Base-by-base conservation (phyloP, 1,140 invertebrate species). In the Atopsyche davidsoni region DNA sequence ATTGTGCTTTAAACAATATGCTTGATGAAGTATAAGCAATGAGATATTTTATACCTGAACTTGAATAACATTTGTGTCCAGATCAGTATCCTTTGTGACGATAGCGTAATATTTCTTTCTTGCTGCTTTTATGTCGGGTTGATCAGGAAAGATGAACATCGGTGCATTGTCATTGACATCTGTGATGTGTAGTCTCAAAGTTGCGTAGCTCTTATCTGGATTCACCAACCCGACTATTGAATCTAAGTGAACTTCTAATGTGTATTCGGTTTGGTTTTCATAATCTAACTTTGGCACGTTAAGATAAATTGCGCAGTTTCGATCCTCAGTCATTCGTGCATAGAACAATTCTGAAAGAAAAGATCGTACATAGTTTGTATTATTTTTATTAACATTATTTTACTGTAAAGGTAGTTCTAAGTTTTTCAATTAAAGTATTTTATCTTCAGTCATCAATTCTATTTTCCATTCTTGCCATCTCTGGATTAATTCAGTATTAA, bases 81-180 rank as follows among this genome's bases (percentile, higher is more conserved):
- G 75, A 48, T 86, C 77, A 46, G 80, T 79, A 53, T 82, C 78
- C 16, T 77, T 75, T 0, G 85, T 77, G 7, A 91, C 77, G 0
- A 88, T 86, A 2, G 69, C 71, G 46, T 65, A 73, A 46, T 72
- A 72, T 46, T 72, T 73, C 43, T 64, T 70, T 38, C 64, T 68
- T 7, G 68, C 69, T 0, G 46, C 61, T 10, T 55, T 57, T n/a
- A 73, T 67, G 6, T 63, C 66, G 0, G 66, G 67, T 44, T 70
- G 67, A 1, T 79, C 76, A 0, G 85, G 80, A 50, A 85, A 87
- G 1, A 88, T 66, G 64, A 94, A 95, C 49, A 80, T 75, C 0
- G 92, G 91, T 2, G 75, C 73, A 63, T 94, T 93, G 61, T 95
- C 91, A 61, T 95, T 95, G 1, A 88, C 79, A 63, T 95, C 91